Evolutionary conservation across 92 coral and sea anemone species (phyloP).

Genomic region (Porites cylindrica): DNA sequence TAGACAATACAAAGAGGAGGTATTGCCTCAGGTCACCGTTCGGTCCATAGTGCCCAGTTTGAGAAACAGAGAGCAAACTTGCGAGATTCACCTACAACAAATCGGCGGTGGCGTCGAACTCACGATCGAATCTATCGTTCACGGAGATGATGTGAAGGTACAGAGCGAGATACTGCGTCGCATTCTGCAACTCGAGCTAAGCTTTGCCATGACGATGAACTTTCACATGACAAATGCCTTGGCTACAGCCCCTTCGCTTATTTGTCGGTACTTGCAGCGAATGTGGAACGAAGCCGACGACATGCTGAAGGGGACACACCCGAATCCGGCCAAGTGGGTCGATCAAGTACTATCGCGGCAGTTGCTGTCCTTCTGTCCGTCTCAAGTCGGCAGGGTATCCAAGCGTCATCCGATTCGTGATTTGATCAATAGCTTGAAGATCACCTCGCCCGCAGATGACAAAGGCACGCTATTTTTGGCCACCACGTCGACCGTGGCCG

Average conservation of each 20-base stretch:
- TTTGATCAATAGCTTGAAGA: background rate
- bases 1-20: background rate
- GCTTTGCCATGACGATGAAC: background rate
- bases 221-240: background rate
- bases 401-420: background rate
- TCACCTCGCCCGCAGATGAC: background rate
- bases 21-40: background rate
- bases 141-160: background rate
- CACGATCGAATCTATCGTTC: background rate
- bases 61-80: background rate
- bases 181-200: conserved; percentile 3
- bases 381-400: background rate
- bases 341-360: background rate
- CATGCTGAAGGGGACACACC: background rate
- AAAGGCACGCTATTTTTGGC: background rate
- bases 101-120: background rate
- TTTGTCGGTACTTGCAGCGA: background rate
- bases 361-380: conserved; percentile 9
- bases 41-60: conserved; percentile 7
- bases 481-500: conserved; percentile 1
- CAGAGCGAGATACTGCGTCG: background rate
- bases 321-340: background rate
- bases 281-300: background rate
- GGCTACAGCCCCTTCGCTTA: conserved; percentile 8
- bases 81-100: background rate